Evolutionary conservation across 1,140 invertebrate genomes (phyloP), one percentile per base, ranked within the genome.

Genomic region (Cyrtorhinus lividipennis): DNA sequence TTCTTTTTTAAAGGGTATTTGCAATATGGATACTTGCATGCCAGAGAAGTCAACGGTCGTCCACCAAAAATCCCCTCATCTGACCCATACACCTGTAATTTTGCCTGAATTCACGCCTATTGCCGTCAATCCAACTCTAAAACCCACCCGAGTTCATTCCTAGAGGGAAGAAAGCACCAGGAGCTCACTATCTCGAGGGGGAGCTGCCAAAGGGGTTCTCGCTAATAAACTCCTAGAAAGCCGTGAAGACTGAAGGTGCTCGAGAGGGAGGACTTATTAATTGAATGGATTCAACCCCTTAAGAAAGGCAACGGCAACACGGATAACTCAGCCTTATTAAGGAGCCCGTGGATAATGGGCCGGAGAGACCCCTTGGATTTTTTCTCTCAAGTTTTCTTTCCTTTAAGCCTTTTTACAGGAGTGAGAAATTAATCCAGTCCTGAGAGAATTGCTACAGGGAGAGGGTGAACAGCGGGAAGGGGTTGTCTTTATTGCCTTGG

Each of bases 221-320:
- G 38, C 38, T 44, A 44, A 44, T 44, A 44, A 44, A 44, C 8
- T 10, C 38, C 8, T 44, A 8, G 38, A 44, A 44, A 44, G 38
- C 38, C n/a, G 8, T 44, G n/a, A 44, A 44, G 38, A 44, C 38
- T 8, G 48, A 12, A 53, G 20, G 8, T 15, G 48, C 5, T 3
- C 5, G 12, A 20, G 20, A 53, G 45, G 62, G 25, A n/a, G 18
- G 56, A 58, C 62, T 30, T 63, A 63, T 63, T 63, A 63, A 63
- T 63, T 63, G 62, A 63, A 63, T 63, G 53, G 62, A 58, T 63
- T 63, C 53, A 63, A 58, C 62, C 62, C 62, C 27, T 58, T 58
- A 22, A 56, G 22, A 56, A 24, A 45, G 27, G 59, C 18, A 48
- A 23, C 22, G 22, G 46, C 22, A 59, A 59, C 60, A 61, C 18